phyloP scores from a whole-genome alignment of 1,140 invertebrate species.

The Bacillus rossius region DNA sequence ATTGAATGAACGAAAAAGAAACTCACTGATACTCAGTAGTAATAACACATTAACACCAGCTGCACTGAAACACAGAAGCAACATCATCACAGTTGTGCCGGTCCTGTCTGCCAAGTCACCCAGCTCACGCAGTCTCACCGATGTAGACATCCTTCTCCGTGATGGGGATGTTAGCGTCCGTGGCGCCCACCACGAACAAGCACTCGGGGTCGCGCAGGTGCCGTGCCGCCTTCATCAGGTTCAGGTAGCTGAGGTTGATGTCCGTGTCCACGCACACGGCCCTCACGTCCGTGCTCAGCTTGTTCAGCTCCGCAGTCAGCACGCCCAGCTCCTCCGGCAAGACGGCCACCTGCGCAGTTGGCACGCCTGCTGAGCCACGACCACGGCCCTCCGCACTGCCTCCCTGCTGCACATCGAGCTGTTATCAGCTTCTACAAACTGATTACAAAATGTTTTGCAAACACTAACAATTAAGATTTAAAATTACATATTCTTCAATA shows the following conservation, averaged over 20 bases:
- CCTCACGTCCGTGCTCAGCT: constrained; percentile 24
- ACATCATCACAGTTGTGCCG: too few relatives aligned
- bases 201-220: constrained; percentile 28
- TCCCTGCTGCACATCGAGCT: background rate
- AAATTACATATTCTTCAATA: too few relatives aligned
- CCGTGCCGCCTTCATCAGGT: constrained; percentile 23
- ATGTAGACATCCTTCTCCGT: background rate
- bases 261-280: constrained; percentile 29
- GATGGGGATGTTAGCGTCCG: constrained; percentile 21
- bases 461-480: too few relatives aligned
- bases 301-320: background rate
- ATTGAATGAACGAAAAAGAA: too few relatives aligned
- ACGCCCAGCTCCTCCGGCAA: background rate
- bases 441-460: too few relatives aligned
- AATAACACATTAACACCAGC: too few relatives aligned
- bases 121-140: too few relatives aligned
- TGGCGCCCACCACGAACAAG: constrained; percentile 25
- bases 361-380: background rate
- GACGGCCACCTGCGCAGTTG: background rate
- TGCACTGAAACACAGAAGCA: too few relatives aligned
- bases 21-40: too few relatives aligned
- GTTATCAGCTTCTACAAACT: constrained; percentile 18
- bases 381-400: background rate
- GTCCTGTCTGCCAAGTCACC: too few relatives aligned
- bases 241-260: constrained; percentile 25